A percentile compares a stretch with the other conserved stretches of the same genome.
Evolutionary conservation across 2,888 invertebrate genomes (phyloP).

Genomic region (Nasonia oneida): DNA sequence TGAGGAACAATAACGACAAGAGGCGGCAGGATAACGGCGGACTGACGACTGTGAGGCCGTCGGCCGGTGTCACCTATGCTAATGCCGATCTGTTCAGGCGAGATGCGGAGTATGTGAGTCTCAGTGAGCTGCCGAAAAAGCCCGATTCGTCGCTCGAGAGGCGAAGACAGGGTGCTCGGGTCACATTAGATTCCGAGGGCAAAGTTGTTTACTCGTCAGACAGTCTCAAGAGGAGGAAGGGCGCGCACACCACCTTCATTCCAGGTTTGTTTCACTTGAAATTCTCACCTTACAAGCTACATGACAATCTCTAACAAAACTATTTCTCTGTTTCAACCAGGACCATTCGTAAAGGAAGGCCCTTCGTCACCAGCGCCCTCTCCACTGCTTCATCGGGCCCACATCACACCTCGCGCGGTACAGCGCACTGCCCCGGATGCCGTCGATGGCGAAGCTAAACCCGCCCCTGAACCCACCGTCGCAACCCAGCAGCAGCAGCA

Average conservation of each 20-base stretch:
- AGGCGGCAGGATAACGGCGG: slow-evolving; percentile 64
- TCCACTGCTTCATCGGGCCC: slow-evolving; percentile 80
- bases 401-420: slow-evolving; percentile 79
- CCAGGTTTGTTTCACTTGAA: slow-evolving; percentile 82
- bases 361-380: slow-evolving; percentile 79
- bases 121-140: slow-evolving; percentile 87
- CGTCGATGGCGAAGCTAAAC: slow-evolving; percentile 78
- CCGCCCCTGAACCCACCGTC: slow-evolving; percentile 60
- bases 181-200: slow-evolving; percentile 91
- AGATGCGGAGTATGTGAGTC: slow-evolving; percentile 89
- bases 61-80: slow-evolving; percentile 79
- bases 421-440: slow-evolving; percentile 78
- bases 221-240: slow-evolving; percentile 89
- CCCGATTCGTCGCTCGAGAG: slow-evolving; percentile 81
- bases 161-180: slow-evolving; percentile 87
- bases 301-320: neutral
- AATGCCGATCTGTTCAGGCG: slow-evolving; percentile 85
- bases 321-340: slow-evolving; percentile 65
- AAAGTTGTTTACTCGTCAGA: slow-evolving; percentile 94
- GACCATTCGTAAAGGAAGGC: slow-evolving; percentile 87
- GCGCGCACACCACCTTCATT: slow-evolving; percentile 91
- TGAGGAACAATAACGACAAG: slow-evolving; percentile 89
- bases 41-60: slow-evolving; percentile 56
- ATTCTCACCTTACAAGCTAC: neutral
- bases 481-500: slow-evolving; percentile 4